Conservation (phyloP, 2,888 invertebrate species). For the Noctua comes region DNA sequence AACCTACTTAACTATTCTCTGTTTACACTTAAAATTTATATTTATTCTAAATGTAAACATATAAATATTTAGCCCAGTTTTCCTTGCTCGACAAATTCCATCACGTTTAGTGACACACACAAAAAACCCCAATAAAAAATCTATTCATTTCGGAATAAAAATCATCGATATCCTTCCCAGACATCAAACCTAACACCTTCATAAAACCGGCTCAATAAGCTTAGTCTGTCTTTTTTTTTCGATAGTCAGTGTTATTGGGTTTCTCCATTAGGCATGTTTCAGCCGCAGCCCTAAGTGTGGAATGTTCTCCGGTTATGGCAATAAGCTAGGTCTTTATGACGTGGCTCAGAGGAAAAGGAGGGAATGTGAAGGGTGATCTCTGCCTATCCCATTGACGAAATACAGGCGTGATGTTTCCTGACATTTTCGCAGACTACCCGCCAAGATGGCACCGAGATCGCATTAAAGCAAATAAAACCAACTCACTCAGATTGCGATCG, state of each 20-base stretch:
- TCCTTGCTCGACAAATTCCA: not conserved
- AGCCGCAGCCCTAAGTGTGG: not conserved
- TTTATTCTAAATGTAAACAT: not conserved
- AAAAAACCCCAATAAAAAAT: constrained; percentile 10
- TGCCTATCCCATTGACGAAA: not conserved
- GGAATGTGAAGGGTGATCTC: too few species aligned
- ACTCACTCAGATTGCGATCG: not conserved
- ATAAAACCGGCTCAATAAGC: not conserved
- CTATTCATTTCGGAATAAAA: not conserved
- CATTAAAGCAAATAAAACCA: constrained; percentile 1
- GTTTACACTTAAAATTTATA: too few species aligned
- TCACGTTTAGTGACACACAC: not conserved
- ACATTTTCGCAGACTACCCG: not conserved
- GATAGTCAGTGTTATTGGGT: not conserved
- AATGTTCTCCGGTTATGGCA: not conserved
- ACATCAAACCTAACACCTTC: not conserved
- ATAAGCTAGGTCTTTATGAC: not conserved
- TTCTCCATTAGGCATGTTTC: not conserved
- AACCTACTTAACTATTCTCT: too few species aligned
- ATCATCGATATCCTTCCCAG: not conserved
- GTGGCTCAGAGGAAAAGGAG: too few species aligned
- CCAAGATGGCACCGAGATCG: not conserved
- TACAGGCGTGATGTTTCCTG: not conserved
- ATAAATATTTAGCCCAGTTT: not conserved
- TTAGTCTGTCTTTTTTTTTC: not conserved